Evolutionary conservation across 1,140 invertebrate genomes (phyloP).

Genomic region (Tetragnatha versicolor): DNA sequence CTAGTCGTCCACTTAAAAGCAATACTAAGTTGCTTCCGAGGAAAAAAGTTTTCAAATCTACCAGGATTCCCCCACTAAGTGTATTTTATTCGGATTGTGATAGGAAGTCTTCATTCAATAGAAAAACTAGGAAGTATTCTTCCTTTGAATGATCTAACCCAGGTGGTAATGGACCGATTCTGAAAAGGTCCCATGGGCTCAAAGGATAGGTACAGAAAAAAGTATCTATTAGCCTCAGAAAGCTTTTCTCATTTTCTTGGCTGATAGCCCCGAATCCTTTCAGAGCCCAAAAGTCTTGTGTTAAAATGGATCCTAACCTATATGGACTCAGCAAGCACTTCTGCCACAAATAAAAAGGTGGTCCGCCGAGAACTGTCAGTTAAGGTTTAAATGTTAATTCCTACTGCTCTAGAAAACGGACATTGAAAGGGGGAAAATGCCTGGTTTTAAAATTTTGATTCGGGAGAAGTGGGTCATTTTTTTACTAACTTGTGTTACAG

Average conservation of each 20-base stretch:
- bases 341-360: too few species aligned
- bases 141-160: conserved; percentile 27
- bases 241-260: conserved; percentile 51
- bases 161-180: conserved; percentile 49
- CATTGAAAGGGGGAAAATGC: not conserved
- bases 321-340: too few species aligned
- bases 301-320: conserved; percentile 27
- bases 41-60: not conserved
- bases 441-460: not conserved
- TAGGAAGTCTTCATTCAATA: not conserved
- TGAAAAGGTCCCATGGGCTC: conserved; percentile 36
- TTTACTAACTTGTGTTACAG: too few species aligned
- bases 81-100: not conserved
- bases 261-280: conserved; percentile 46
- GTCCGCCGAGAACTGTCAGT: too few species aligned
- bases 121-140: conserved; percentile 8
- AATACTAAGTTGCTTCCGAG: too few species aligned
- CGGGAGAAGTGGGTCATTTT: too few species aligned
- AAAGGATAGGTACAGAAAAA: conserved; percentile 40
- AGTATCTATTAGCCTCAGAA: conserved; percentile 51
- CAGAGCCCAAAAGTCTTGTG: conserved; percentile 33
- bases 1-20: too few species aligned
- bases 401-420: not conserved
- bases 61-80: conserved; percentile 1
- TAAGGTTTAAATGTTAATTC: too few species aligned